Conservation (phyloP, 1,140 invertebrate species). For the Eubasilissa regina region DNA sequence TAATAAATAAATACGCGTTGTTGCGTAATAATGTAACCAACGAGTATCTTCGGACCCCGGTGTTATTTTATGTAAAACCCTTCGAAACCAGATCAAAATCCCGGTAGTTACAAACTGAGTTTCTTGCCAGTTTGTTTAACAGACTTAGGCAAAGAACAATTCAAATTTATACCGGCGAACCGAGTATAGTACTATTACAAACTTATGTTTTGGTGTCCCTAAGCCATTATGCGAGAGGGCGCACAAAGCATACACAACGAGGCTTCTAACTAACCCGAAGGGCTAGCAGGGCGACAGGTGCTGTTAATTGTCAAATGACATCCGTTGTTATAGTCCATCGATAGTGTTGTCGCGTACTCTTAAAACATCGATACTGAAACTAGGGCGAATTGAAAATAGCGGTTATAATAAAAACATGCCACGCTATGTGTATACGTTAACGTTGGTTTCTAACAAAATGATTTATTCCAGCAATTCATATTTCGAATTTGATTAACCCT, state of each 20-base stretch:
- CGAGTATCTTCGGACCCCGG: neutral
- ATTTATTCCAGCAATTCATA: no score
- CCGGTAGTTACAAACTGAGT: neutral
- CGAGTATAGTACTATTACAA: constrained; percentile 23
- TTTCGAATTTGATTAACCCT: no score
- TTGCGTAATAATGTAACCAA: no score
- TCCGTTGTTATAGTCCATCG: neutral
- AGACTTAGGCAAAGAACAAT: constrained; percentile 15
- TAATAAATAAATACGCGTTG: no score
- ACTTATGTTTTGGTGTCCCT: neutral
- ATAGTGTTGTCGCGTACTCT: neutral
- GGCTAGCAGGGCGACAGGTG: constrained; percentile 48
- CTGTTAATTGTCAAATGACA: constrained; percentile 49
- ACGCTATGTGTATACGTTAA: no score
- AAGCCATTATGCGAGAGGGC: neutral
- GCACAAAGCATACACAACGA: constrained; percentile 28
- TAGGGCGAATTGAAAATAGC: no score
- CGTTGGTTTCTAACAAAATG: no score
- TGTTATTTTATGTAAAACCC: constrained; percentile 29
- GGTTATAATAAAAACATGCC: no score
- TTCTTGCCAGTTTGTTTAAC: constrained; percentile 10
- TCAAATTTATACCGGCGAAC: constrained; percentile 9
- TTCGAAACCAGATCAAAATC: constrained; percentile 16
- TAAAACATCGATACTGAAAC: no score
- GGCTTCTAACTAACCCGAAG: constrained; percentile 39